Evolutionary conservation across 2,113 vertebrate species (phyloP), one percentile per base, ranked within the genome.

Genomic region (Tetrao urogallus): DNA sequence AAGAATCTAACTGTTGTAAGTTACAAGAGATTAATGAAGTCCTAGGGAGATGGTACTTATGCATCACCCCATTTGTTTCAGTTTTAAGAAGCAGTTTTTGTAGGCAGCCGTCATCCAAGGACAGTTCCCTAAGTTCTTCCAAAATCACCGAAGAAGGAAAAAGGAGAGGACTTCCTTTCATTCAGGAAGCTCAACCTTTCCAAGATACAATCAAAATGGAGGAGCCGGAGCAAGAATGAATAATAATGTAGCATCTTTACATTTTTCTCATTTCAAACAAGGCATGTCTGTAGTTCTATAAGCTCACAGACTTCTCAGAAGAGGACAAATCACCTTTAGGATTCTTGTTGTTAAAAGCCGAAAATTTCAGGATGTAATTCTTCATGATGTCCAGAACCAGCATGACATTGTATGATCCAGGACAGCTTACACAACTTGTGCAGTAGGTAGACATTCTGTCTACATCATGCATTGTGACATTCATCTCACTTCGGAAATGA

Each of bases 401-500:
- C 47, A 76, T 92, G 60, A 80, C 64, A 66, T 32, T 34, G 32
- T 84, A 79, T 71, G 81, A 81, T 86, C 48, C 32, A 91, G 90
- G 92, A 96, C 63, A 73, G 84, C 50, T 94, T 90, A 90, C 80
- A 93, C 42, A 70, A 90, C 67, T 87, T 8, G 3, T 58, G 80
- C 88, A 77, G 50, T 88, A 94, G 88, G 82, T 88, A 90, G 92
- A 86, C 73, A 77, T 71, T 92, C 74, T 87, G 91, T 92, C 93
- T 86, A 86, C 73, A 90, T 93, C 93, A 43, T 80, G 80, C 77
- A 73, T 75, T 75, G 69, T 82, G 93, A 96, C 93, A 95, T 95
- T 95, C 91, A 94, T 93, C 96, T 97, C 93, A 89, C 97, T 97
- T 95, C 25, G 47, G 96, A 97, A 98, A 96, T 93, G 95, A 97